Conservation (phyloP, 2,113 vertebrate genomes). For the Danionella cerebrum region DNA sequence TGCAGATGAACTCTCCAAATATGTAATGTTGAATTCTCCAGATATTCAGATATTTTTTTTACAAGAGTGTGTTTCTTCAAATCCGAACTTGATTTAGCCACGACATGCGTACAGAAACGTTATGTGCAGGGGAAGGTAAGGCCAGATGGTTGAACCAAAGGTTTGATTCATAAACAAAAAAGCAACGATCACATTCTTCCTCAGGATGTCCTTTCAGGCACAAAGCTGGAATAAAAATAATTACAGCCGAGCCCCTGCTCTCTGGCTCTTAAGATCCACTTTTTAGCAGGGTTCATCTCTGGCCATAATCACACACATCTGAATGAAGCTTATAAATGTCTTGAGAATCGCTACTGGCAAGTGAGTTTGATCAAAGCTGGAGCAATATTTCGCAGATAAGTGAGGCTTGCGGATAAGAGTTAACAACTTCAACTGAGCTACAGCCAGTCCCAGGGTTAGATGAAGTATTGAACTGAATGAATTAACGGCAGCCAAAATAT, state of each 20-base stretch:
- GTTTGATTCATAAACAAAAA: constrained; percentile 24
- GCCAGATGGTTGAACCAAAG: constrained; percentile 12
- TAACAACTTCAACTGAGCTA: background rate
- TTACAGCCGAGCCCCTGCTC: background rate
- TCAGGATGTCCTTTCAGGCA: constrained; percentile 1
- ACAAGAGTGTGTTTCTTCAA: background rate
- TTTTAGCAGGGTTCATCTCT: background rate
- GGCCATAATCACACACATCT: background rate
- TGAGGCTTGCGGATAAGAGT: background rate
- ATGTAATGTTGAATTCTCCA: too few species aligned
- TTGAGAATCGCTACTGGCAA: background rate
- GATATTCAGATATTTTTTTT: too few species aligned
- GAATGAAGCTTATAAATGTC: background rate
- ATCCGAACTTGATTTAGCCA: background rate
- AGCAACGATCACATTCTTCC: background rate
- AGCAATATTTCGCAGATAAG: background rate
- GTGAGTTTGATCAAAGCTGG: too few species aligned
- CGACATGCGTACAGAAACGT: constrained; percentile 6
- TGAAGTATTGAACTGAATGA: too few species aligned
- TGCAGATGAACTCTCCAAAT: too few species aligned
- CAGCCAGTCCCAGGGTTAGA: too few species aligned
- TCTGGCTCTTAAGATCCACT: background rate
- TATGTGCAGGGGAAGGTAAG: background rate
- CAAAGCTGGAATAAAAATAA: background rate
- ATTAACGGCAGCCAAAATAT: too few species aligned